Base-by-base conservation (phyloP, 2,888 invertebrate species). In the Chrysodeixis includens region DNA sequence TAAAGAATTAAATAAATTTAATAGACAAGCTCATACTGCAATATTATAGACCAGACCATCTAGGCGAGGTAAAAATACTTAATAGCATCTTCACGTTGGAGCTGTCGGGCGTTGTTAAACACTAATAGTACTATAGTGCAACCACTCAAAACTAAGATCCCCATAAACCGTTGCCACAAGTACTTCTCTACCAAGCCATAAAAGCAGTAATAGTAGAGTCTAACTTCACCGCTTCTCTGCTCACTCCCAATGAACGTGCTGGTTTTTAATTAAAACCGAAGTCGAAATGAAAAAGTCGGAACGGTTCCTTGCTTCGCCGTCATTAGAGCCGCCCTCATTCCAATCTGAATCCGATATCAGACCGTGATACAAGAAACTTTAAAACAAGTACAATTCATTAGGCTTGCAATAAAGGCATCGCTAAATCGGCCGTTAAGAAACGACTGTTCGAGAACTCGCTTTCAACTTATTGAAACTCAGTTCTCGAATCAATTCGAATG, bases 361-460 rank as follows among this genome's bases (percentile, higher is more conserved):
- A 71, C 82, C 65, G 81, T 85, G 86, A 90, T 88, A 89, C 88
- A 86, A 87, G 86, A 85, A 92, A 92, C 88, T 92, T 90, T 87
- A 83, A 81, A 90, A 90, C 89, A 87, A 92, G 87, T 87, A 85
- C 88, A 88, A 90, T 91, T 92, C 88, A 91, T 92, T 92, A 90
- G 87, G 83, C 79, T 86, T 81, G 83, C 85, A 87, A 88, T 90
- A 87, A 88, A 90, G 86, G 87, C 85, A 87, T 87, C 79, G 85
- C 83, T 83, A 84, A 88, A 87, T 88, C 83, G 82, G 77, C 79
- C 79, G 82, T 81, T 83, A 82, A 81, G 83, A 79, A 84, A 83
- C 78, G 79, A 82, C 80, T 84, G 79, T 81, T 79, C 64, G 63
- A 70, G 74, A 72, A 78, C 70, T 79, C 69, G 69, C 66, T 74